phyloP scores from a whole-genome alignment of 2,797 vertebrate species.

The Thamnophis elegans region DNA sequence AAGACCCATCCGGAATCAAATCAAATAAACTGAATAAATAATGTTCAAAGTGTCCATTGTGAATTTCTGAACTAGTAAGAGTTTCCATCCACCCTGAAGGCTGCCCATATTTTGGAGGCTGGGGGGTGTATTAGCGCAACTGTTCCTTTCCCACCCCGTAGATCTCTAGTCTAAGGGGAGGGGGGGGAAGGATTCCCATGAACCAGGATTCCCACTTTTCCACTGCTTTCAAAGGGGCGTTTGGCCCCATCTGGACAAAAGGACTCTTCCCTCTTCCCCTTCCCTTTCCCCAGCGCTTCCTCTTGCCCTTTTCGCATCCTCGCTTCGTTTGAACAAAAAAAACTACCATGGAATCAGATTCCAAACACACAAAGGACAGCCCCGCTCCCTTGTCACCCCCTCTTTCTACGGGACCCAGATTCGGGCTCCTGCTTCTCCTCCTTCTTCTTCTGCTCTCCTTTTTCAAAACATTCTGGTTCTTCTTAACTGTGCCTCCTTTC shows the following conservation, averaged over 20 bases:
- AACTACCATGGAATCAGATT: background rate
- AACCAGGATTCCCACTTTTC: conserved; percentile 2
- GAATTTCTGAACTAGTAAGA: background rate
- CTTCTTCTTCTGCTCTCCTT: background rate
- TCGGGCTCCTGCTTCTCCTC: background rate
- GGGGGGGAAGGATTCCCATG: conserved; percentile 37
- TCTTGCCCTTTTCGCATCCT: too few species aligned
- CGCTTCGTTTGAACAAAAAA: background rate
- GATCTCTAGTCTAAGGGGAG: conserved; percentile 27
- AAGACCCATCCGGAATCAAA: background rate
- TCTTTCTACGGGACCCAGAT: background rate
- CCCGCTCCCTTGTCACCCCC: background rate
- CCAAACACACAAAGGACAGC: background rate
- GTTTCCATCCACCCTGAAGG: background rate
- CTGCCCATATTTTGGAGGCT: background rate
- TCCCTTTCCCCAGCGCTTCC: background rate
- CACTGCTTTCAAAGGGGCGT: conserved; percentile 18
- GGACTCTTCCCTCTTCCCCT: too few species aligned
- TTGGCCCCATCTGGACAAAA: conserved; percentile 51
- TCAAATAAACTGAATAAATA: conserved; percentile 17
- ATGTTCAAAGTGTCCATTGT: background rate
- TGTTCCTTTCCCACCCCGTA: conserved; percentile 14
- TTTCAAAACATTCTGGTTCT: background rate
- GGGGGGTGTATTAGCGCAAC: conserved; percentile 1
- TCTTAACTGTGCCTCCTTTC: background rate